A percentile compares a stretch with the other conserved stretches of the same genome.
Evolutionary conservation across 2,888 invertebrate species (phyloP).

Genomic region (Spodoptera littoralis): DNA sequence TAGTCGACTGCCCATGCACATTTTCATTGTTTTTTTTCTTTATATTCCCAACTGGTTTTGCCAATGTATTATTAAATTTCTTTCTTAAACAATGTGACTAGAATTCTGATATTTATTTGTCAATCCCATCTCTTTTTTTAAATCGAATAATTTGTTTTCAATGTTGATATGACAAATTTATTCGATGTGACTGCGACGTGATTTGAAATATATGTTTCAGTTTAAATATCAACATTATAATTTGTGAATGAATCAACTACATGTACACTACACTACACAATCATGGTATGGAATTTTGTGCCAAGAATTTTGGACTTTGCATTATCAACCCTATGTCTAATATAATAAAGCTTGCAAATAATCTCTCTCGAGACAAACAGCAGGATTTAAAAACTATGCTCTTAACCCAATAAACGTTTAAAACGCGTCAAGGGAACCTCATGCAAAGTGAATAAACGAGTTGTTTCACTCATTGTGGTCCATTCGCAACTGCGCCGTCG

Average conservation of each 20-base stretch:
- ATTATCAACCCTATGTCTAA: too few species aligned
- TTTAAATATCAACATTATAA: too few species aligned
- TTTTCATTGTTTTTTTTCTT: conserved; percentile 41
- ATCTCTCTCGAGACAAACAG: neutral
- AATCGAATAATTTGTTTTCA: neutral
- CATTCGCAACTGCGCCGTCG: conserved; percentile 65
- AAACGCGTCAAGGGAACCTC: conserved; percentile 60
- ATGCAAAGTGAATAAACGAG: conserved; percentile 65
- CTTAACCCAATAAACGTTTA: conserved; percentile 49
- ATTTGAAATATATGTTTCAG: neutral
- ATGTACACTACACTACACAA: too few species aligned
- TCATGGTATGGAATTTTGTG: too few species aligned
- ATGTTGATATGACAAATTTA: conserved; percentile 1
- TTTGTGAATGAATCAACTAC: too few species aligned
- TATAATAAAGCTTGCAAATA: neutral
- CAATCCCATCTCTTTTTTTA: conserved; percentile 4
- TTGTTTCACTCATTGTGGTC: conserved; percentile 68
- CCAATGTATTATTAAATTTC: conserved; percentile 36
- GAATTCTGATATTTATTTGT: conserved; percentile 32
- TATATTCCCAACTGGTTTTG: conserved; percentile 25
- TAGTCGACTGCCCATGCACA: conserved; percentile 51
- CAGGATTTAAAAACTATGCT: conserved; percentile 8
- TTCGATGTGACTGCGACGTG: conserved; percentile 7
- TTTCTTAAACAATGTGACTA: conserved; percentile 13
- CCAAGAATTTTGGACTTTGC: too few species aligned